Percentiles rank a stretch among this genome's conserved stretches.
These are phyloP conservation scores for Cebidichthys violaceus DNA, from an alignment of 2,113 vertebrate species.

Conservation along the genomic window DNA sequence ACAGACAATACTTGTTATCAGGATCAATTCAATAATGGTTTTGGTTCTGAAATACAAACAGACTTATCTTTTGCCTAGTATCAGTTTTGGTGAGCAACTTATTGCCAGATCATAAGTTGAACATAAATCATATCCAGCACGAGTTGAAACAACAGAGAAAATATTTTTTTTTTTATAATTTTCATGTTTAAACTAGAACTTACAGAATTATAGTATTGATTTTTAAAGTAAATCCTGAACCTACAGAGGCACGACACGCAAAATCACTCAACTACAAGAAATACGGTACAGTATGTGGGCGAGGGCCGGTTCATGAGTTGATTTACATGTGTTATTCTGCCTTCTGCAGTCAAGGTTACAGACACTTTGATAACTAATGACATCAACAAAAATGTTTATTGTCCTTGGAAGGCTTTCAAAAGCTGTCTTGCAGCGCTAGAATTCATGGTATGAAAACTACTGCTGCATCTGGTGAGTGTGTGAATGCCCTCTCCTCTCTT, in stretches of 20 bases:
- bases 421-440: background rate
- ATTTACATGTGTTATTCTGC: slow-evolving; percentile 15
- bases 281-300: background rate
- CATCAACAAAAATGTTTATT: slow-evolving; percentile 22
- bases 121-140: slow-evolving; percentile 4
- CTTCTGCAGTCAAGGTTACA: slow-evolving; percentile 30
- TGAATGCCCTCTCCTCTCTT: background rate
- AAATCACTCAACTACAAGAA: background rate
- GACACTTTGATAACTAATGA: slow-evolving; percentile 29
- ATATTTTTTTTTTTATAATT: too few species aligned
- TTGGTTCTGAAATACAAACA: background rate
- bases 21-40: background rate
- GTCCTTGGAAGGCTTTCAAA: slow-evolving; percentile 36
- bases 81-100: background rate
- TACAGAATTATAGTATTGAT: slow-evolving; percentile 1
- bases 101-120: background rate
- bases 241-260: background rate
- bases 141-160: background rate
- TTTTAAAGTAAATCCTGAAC: slow-evolving; percentile 17
- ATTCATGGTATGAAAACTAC: slow-evolving; percentile 41
- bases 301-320: slow-evolving; percentile 8
- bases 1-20: background rate
- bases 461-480: slow-evolving; percentile 36
- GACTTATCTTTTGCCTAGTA: background rate
- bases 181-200: slow-evolving; percentile 13